Evolutionary conservation across 92 coral and sea anemone genomes (phyloP), one percentile per base, ranked within the genome.

Genomic region (Phenganax subtilis): DNA sequence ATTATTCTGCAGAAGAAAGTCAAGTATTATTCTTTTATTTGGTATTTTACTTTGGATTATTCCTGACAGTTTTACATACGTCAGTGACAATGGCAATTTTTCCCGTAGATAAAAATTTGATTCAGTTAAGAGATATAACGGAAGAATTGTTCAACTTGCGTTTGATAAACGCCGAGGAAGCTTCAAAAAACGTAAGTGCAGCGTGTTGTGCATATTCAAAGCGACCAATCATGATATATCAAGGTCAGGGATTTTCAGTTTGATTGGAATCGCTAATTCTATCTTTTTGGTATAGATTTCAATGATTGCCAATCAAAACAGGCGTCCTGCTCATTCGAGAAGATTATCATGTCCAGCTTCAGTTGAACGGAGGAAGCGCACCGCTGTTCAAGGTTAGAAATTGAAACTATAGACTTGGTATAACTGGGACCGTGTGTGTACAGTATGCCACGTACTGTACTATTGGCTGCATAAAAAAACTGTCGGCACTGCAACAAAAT

Each of bases 311-410:
- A 73, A 79, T 51, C 58, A 54, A 52, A 79, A 79, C 55, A 31
- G 83, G 29, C 67, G 59, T 0, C 83, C 83, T 25, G 69, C 69
- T 67, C 89, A 82, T 51, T 80, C 88, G 62, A 84, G 98, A 54
- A 84, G 98, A 51, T 72, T 90, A 72, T 94, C 98, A 0, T 94
- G 98, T 63, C 98, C 98, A 66, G 88, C 91, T 7, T 90, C 83
- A 51, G 74, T 79, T 20, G 69, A 54, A 8, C 73, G 83, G n/a
- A 63, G 54, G 17, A 76, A 11, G 65, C 53, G 69, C 51, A 28
- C 16, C 25, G 73, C 57, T 30, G 15, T 59, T 51, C 47, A 63
- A 79, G 83, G 83, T 79, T 54, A n/a, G 59, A 68, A 20, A 68
- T 12, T 37, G 6, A n/a, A 20, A 9, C 37, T 64, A 37, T 37